Evolutionary conservation across 2,797 vertebrate genomes (phyloP), one percentile per base, ranked within the genome.

Genomic region (Labroides dimidiatus): DNA sequence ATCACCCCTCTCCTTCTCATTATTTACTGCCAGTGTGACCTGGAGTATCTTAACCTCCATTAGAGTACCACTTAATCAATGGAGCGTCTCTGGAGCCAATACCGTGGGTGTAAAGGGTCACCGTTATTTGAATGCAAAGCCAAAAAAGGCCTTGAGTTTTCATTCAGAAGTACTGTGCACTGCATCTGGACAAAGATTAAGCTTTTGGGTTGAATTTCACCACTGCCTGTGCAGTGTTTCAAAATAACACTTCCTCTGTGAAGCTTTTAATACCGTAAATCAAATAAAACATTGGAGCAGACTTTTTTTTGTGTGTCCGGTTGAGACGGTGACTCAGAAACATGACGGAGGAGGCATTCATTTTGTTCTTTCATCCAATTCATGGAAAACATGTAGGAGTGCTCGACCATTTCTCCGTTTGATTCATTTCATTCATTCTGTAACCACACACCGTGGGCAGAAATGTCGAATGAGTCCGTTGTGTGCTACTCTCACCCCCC

Each of bases 11-110:
- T 15, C 19, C 15, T 27, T 64, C 50, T 64, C 36, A 47, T 64
- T 71, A 67, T 70, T 80, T 52, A 55, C 49, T 55, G 48, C 60
- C 19, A 69, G 80, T 60, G 65, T 82, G 81, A 76, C 44, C 69
- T 19, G 42, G 20, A 56, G 52, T 45, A 39, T 55, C 15, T 63
- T 63, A 63, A 77, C 69, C 61, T 62, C 66, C 19, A 73, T 68
- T 69, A 59, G 52, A 54, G 60, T 9, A 17, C 57, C 14, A 4
- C 42, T 57, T 49, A 44, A 77, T 77, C 69, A 77, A 50, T 50
- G 43, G 4, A 19, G 20, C 43, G n/a, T 36, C 49, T 54, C 43
- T 20, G 3, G 30, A 21, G 45, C 17, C 30, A 37, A 10, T 14
- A 9, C 3, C 27, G 27, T 37, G 56, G 47, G 30, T 30, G 48